phyloP scores from a whole-genome alignment of 1,140 invertebrate species.

The Diuraphis noxia region DNA sequence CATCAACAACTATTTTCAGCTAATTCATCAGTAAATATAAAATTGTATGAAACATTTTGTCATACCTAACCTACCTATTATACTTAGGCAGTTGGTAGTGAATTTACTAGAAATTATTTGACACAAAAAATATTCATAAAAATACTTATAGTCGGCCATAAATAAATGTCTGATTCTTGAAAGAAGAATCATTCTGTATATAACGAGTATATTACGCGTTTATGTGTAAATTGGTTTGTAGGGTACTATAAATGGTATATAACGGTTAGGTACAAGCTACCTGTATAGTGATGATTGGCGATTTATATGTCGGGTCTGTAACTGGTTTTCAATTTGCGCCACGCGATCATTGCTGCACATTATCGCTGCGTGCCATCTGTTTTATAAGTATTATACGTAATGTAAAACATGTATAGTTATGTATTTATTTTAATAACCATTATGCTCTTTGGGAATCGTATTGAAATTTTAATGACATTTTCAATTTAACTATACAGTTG shows the following conservation, averaged over 20 bases:
- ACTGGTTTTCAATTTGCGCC: neutral
- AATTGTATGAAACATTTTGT: neutral
- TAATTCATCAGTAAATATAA: neutral
- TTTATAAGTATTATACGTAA: neutral
- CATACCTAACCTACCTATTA: too few relatives aligned
- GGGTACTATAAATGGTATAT: neutral
- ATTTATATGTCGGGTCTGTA: neutral
- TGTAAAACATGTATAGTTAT: neutral
- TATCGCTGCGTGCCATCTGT: neutral
- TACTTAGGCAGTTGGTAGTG: neutral
- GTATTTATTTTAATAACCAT: neutral
- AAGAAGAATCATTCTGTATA: neutral
- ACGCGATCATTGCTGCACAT: neutral
- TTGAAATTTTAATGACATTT: neutral
- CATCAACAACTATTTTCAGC: neutral
- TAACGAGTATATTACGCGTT: neutral
- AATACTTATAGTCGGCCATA: neutral
- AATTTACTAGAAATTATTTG: neutral
- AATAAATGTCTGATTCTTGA: neutral
- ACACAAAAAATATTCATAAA: neutral
- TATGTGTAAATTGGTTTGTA: neutral
- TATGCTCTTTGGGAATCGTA: neutral
- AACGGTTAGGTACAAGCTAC: neutral
- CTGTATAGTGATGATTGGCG: neutral
- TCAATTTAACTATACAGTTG: neutral